Base-by-base conservation (phyloP, 2,113 vertebrate genomes). In the Lamprologus lemairii region DNA sequence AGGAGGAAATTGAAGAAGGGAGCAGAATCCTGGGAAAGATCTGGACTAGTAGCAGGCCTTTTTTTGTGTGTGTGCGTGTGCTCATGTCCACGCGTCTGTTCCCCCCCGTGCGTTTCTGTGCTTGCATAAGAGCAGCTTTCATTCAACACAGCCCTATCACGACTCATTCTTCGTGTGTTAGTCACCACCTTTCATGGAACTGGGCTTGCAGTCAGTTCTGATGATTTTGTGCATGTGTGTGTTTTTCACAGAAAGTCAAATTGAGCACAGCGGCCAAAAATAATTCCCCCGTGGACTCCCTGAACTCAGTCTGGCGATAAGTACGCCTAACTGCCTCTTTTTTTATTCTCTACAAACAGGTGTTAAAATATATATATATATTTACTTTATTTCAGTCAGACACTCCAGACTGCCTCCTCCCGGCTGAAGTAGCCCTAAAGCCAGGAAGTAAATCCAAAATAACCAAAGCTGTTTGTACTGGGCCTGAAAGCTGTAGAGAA, bases 141-240 rank as follows among this genome's bases (percentile, higher is more conserved):
- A 93, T 93, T 94, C 88, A 93, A 9, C 86, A 4, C n/a, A 47
- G 82, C 65, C 57, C 7, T 71, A 81, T 94, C 94, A 94, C 88
- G 92, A 93, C 92, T 91, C 94, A 78, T 94, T 91, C 89, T 81
- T 85, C 81, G 51, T 1, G 19, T 75, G 86, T 95, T 91, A 93
- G 86, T 94, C 94, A 95, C 84, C 93, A 47, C 47, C 85, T 81
- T 88, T 86, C 81, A 90, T 33, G 37, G 60, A 89, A 73, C 80
- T 88, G 11, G 7, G 14, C 49, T 68, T 63, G 68, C 82, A 75
- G 79, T 86, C 88, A 47, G 9, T 86, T 88, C 75, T 86, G 82
- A 78, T 7, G 8, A 35, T 82, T 82, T 40, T 42, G 5, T 84
- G 86, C 16, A 10, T 81, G 73, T 40, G 63, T 81, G 83, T 82